Base-by-base conservation (phyloP, 2,113 vertebrate species). In the Larimichthys polyactis region DNA sequence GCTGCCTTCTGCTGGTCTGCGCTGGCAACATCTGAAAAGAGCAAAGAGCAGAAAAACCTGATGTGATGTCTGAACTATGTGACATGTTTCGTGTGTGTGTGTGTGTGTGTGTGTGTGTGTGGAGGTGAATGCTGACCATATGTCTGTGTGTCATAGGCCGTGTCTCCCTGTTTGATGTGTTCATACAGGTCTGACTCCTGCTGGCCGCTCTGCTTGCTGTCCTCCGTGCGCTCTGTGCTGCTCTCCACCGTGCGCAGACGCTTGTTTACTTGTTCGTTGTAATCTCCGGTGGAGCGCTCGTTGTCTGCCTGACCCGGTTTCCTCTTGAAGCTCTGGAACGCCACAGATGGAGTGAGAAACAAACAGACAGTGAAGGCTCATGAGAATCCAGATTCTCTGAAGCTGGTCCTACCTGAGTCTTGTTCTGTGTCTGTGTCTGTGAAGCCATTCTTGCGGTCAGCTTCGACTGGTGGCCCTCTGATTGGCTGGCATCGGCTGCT, bases 251-350 rank as follows among this genome's bases (percentile, higher is more conserved):
- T 99, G 27, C 94, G 95, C 82, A 99, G 76, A 0, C 98, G 94
- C 88, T 99, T 99, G 72, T 96, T 96, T 24, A 97, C 57, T 0
- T 2, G 95, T 9, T 99, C 96, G 0, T 71, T 98, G 88, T 96
- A 90, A 83, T 99, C 96, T 0, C 98, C 98, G 11, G 96, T 85
- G 0, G 96, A 95, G 1, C 97, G 96, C 71, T 99, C 96, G 0
- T 97, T 96, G 91, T 99, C 96, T 0, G 97, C 96, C 36, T 92
- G 95, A 1, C 98, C 98, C 0, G 98, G 98, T 86, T 99, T 99
- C 78, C 98, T 95, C 88, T 99, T 99, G 90, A 97, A 97, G 91
- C 96, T 98, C 98, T 99, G 93, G 22, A 78, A 82, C 57, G 72
- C 15, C 2, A 11, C 67, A 81, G 32, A 66, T 11, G 44, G 17